These are phyloP conservation scores for Ommatoiulus sabulosus DNA, from an alignment of 2,888 invertebrate species.

Conservation along the genomic window DNA sequence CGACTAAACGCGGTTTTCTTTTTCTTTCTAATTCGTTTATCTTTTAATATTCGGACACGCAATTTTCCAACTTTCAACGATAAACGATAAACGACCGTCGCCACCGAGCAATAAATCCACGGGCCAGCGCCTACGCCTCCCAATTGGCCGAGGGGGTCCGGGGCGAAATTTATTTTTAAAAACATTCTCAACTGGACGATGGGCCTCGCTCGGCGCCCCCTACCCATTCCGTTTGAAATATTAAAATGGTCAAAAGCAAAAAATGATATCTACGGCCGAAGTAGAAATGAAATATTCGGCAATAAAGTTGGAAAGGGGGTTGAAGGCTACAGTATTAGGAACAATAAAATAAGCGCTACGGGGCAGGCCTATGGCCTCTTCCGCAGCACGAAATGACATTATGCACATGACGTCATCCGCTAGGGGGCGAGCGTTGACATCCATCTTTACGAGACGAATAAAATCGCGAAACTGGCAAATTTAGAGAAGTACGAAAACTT, in stretches of 20 bases:
- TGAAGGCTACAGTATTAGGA: conserved; percentile 18
- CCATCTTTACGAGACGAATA: too few relatives aligned
- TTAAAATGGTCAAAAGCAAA: conserved; percentile 15
- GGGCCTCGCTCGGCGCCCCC: background rate
- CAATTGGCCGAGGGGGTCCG: background rate
- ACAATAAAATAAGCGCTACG: background rate
- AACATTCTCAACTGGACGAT: background rate
- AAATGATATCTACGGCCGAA: background rate
- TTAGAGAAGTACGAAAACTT: too few relatives aligned
- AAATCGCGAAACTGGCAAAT: too few relatives aligned
- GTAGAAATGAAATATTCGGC: background rate
- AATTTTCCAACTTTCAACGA: conserved; percentile 36
- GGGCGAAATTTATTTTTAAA: background rate
- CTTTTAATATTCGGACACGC: conserved; percentile 19
- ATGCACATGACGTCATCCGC: background rate
- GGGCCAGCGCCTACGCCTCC: background rate
- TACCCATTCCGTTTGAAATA: background rate
- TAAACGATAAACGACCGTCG: background rate
- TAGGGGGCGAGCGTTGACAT: too few relatives aligned
- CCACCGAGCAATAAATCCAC: background rate
- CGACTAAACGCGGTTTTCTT: background rate
- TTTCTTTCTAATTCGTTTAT: conserved; percentile 39
- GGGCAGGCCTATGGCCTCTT: background rate
- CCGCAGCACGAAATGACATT: background rate
- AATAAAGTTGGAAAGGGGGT: background rate